Evolutionary conservation across 2,888 invertebrate genomes (phyloP), one percentile per base, ranked within the genome.

Genomic region (Palloptera scutellata): DNA sequence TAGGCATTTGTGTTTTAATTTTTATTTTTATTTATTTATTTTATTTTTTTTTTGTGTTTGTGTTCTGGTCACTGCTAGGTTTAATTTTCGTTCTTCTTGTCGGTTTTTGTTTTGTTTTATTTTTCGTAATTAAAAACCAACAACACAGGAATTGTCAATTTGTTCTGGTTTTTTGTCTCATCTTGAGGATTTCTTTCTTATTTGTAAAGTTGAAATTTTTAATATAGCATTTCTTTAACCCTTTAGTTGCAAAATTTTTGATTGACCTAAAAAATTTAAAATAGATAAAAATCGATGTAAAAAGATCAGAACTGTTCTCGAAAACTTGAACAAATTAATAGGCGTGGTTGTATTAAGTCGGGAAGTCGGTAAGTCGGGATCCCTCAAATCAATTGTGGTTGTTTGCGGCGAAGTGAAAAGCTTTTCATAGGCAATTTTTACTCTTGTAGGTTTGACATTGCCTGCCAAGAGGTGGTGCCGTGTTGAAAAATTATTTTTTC

Each of bases 91-190:
- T 9, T 12, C 41, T 30, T 60, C 30, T 41, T 17, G 45, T 58
- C n/a, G 54, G 55, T 54, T 45, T 64, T 51, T 52, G 45, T 66
- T 67, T n/a, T 1, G 17, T 41, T 55, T 62, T 61, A n/a, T n/a
- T n/a, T n/a, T n/a, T n/a, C n/a, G 67, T 70, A 70, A 67, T 70
- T 67, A 70, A 70, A 65, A 70, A 65, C 51, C 62, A 70, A 54
- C 64, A 64, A 15, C 17, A 55, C 10, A 65, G 40, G 45, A 66
- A 69, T 43, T 61, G 64, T 64, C 60, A 60, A 59, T 63, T 55
- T 54, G 43, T 63, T 60, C 57, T 40, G 13, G n/a, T 30, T 30
- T 30, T 30, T 30, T 30, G 30, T 30, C 6, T 30, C 6, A 6
- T 30, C 30, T 30, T 30, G 30, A 4, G 30, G 30, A 30, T 30